A percentile compares a stretch with the other conserved stretches of the same genome.
Evolutionary conservation across 1,140 invertebrate species (phyloP).

Genomic region (Cotesia typhae): DNA sequence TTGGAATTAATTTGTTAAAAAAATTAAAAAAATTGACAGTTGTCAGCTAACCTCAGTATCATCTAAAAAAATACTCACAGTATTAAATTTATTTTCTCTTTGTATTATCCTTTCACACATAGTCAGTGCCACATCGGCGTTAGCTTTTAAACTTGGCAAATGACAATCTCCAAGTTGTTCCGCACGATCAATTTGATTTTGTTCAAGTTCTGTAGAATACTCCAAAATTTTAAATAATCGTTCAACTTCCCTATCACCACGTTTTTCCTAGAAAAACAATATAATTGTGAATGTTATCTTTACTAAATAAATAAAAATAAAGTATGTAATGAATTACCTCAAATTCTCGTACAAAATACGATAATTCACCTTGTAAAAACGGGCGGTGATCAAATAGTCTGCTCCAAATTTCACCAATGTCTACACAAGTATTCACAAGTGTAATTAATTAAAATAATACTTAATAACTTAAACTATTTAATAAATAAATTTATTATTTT

Average conservation of each 20-base stretch:
- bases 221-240: slow-evolving; percentile 80
- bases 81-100: slow-evolving; percentile 65
- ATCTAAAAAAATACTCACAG: slow-evolving; percentile 51
- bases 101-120: slow-evolving; percentile 70
- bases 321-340: slow-evolving; percentile 69
- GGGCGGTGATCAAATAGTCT: slow-evolving; percentile 85
- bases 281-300: slow-evolving; percentile 2
- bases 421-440: slow-evolving; percentile 61
- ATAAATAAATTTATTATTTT: background rate
- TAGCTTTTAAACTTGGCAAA: slow-evolving; percentile 72
- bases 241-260: slow-evolving; percentile 81
- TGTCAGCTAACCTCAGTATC: too few species aligned
- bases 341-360: slow-evolving; percentile 82
- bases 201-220: slow-evolving; percentile 79
- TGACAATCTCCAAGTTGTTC: slow-evolving; percentile 69
- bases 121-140: slow-evolving; percentile 73
- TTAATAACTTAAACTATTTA: slow-evolving; percentile 16
- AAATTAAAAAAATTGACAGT: too few species aligned
- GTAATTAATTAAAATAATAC: slow-evolving; percentile 10
- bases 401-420: slow-evolving; percentile 82
- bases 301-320: slow-evolving; percentile 6
- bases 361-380: slow-evolving; percentile 84
- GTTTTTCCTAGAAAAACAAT: slow-evolving; percentile 69
- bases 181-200: slow-evolving; percentile 73
- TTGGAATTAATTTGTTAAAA: too few species aligned